Evolutionary conservation across 2,113 vertebrate species (phyloP).

Genomic region (Peromyscus polionotus): DNA sequence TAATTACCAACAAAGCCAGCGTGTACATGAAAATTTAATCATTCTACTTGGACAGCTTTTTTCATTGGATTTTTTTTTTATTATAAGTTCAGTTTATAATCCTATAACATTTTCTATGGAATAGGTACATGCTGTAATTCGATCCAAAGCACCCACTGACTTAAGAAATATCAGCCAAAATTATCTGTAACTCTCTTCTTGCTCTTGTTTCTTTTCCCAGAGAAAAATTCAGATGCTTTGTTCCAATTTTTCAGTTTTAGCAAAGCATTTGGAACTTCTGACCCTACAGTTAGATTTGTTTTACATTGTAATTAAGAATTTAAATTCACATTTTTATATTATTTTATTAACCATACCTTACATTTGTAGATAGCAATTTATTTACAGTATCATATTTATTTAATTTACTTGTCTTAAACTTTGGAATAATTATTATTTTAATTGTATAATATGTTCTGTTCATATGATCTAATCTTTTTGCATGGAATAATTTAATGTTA

Average conservation of each 20-base stretch:
- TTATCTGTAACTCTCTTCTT: background rate
- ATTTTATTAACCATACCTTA: slow-evolving; percentile 72
- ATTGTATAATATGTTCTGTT: slow-evolving; percentile 62
- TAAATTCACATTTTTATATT: slow-evolving; percentile 68
- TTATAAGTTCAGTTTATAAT: background rate
- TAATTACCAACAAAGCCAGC: background rate
- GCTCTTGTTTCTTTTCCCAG: background rate
- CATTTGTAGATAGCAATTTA: slow-evolving; percentile 63
- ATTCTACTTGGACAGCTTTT: background rate
- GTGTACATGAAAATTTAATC: background rate
- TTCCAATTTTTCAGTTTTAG: background rate
- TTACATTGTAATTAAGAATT: slow-evolving; percentile 69
- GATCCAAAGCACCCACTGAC: background rate
- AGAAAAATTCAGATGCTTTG: background rate
- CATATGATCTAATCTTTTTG: slow-evolving; percentile 28
- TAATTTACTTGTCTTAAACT: slow-evolving; percentile 82
- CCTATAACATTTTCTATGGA: background rate
- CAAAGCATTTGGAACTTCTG: background rate
- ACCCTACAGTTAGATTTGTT: slow-evolving; percentile 15
- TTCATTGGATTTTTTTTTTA: slow-evolving; percentile 28
- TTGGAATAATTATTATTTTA: slow-evolving; percentile 82
- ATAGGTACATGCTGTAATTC: background rate
- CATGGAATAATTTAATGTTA: slow-evolving; percentile 81
- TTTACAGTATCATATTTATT: slow-evolving; percentile 76
- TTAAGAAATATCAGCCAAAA: background rate